A percentile compares a stretch with the other conserved stretches of the same genome.
phyloP scores from a whole-genome alignment of 2,888 invertebrate genomes.

The Eilema caniola region DNA sequence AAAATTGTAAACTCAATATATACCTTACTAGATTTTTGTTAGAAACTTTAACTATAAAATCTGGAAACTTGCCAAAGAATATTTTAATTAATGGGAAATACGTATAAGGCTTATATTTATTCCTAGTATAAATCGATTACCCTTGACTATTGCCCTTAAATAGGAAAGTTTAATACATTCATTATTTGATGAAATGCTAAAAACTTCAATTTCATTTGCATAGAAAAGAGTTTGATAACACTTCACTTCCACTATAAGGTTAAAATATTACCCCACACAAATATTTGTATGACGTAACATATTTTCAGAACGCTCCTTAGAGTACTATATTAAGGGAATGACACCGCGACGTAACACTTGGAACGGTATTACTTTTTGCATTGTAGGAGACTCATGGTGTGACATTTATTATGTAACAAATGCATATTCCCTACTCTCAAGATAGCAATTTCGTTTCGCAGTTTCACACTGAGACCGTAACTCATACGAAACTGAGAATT shows the following conservation, averaged over 20 bases:
- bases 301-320: not conserved
- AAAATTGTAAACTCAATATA: too few species aligned
- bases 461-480: conserved; percentile 23
- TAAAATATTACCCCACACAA: not conserved
- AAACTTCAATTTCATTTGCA: not conserved
- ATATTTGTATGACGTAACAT: conserved; percentile 3
- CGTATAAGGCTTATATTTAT: not conserved
- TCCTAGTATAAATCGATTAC: not conserved
- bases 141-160: not conserved
- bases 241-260: not conserved
- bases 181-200: not conserved
- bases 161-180: not conserved
- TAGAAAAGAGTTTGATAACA: not conserved
- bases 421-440: conserved; percentile 21
- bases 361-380: conserved; percentile 7
- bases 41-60: too few species aligned
- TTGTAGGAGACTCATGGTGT: conserved; percentile 3
- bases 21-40: too few species aligned
- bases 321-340: too few species aligned
- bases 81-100: too few species aligned
- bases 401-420: conserved; percentile 24
- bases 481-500: conserved; percentile 29
- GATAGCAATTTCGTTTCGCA: conserved; percentile 21
- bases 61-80: too few species aligned
- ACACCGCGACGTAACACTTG: not conserved